Evolutionary conservation across 2,888 invertebrate genomes (phyloP), one percentile per base, ranked within the genome.

Genomic region (Hypselothyrea guttata): DNA sequence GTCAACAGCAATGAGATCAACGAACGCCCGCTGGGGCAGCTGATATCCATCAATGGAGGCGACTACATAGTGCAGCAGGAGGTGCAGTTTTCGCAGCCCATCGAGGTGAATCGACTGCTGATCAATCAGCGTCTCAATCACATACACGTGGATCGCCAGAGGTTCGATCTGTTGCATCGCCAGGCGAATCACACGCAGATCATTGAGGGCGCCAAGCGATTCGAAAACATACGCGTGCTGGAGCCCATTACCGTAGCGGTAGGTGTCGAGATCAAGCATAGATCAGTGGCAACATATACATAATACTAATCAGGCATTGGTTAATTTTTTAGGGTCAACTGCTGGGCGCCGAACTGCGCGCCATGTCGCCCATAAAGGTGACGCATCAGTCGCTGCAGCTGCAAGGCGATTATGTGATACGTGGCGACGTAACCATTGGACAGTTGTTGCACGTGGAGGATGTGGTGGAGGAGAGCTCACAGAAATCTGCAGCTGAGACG

Each of bases 391-490:
- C 90, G 9, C 56, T 92, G 2, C 78, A 82, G 3, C 60, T 93
- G 2, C 64, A 82, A 1, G 91, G 91, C 1, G 90, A 89, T 60
- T 89, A 84, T 49, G 79, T 74, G 0, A 90, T 93, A 13, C 87
- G 86, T 7, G 91, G 91, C 1, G 89, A 91, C 60, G 91, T 91
- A 0, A 88, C 85, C 1, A 88, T 93, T 8, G 89, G 90, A 15
- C 74, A 90, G n/a, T 28, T 84, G 7, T 41, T 92, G 7, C 75
- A 70, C 37, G 85, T 87, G 8, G 42, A 65, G 2, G 87, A 90
- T 54, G 69, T 89, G 13, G 41, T 75, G 4, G 86, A 86, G 16
- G 55, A 48, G n/a, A 35, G 9, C 22, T 72, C 72, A 4, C 54
- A 63, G 8, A 57, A 56, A 35, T 85, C 85, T 7, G 47, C 84